phyloP scores from a whole-genome alignment of 2,888 invertebrate genomes.

The Tenthredo scrophulariae region DNA sequence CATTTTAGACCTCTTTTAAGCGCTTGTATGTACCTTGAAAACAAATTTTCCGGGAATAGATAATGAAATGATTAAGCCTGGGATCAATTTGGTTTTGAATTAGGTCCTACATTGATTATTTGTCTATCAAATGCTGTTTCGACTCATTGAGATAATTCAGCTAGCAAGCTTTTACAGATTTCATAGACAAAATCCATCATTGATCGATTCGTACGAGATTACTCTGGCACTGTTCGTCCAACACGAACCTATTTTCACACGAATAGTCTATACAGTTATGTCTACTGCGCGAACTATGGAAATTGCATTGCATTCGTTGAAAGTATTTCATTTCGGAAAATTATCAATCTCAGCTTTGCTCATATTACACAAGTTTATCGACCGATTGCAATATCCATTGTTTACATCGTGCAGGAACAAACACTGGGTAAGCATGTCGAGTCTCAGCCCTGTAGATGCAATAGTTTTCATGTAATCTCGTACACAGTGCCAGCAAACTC shows the following conservation, averaged over 20 bases:
- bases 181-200: too few relatives aligned
- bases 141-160: too few relatives aligned
- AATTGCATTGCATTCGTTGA: not conserved
- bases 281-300: not conserved
- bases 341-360: not conserved
- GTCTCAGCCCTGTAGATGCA: not conserved
- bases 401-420: not conserved
- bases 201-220: too few relatives aligned
- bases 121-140: too few relatives aligned
- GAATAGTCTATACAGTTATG: not conserved
- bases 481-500: not conserved
- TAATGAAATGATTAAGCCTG: too few relatives aligned
- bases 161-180: too few relatives aligned
- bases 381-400: not conserved
- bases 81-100: too few relatives aligned
- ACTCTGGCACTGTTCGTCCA: not conserved
- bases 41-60: too few relatives aligned
- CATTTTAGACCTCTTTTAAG: too few relatives aligned
- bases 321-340: not conserved
- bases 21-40: too few relatives aligned
- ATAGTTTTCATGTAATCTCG: not conserved
- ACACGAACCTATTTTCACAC: too few relatives aligned
- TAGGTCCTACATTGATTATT: too few relatives aligned
- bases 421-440: not conserved
- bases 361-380: not conserved